A percentile compares a stretch with the other conserved stretches of the same genome.
These are phyloP conservation scores for Pristionchus arcanus DNA, from an alignment of 2,888 invertebrate genomes.

Conservation along the genomic window DNA sequence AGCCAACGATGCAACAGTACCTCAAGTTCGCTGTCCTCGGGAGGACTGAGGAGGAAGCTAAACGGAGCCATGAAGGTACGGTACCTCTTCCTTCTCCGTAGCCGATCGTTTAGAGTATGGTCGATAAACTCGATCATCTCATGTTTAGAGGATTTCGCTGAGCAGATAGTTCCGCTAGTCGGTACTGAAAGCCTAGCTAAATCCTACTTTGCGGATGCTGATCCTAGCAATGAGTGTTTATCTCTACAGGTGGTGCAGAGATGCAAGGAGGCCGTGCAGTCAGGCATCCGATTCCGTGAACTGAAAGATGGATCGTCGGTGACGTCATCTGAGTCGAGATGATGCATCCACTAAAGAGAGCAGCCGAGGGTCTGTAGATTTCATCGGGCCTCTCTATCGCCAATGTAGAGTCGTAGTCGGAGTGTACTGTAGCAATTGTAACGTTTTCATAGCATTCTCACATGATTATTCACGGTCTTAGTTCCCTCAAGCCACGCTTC, in stretches of 20 bases:
- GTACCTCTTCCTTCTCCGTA: not conserved
- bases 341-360: not conserved
- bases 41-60: constrained; percentile 34
- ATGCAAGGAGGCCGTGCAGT: constrained; percentile 30
- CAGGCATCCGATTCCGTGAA: constrained; percentile 18
- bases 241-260: constrained; percentile 9
- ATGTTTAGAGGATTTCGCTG: not conserved
- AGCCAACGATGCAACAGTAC: not conserved
- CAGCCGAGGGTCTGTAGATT: not conserved
- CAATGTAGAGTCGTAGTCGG: not conserved
- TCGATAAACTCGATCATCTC: not conserved
- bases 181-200: not conserved
- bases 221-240: not conserved
- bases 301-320: not conserved
- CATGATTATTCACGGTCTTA: not conserved
- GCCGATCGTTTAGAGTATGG: not conserved
- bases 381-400: not conserved
- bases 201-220: not conserved
- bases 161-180: not conserved
- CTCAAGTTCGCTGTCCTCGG: not conserved
- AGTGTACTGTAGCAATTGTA: not conserved
- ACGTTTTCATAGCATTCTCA: not conserved
- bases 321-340: not conserved
- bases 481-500: constrained; percentile 1
- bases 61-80: constrained; percentile 26